A percentile compares a stretch with the other conserved stretches of the same genome.
Evolutionary conservation across 2,888 invertebrate species (phyloP).

Genomic region (Noctuana brunneofusca): DNA sequence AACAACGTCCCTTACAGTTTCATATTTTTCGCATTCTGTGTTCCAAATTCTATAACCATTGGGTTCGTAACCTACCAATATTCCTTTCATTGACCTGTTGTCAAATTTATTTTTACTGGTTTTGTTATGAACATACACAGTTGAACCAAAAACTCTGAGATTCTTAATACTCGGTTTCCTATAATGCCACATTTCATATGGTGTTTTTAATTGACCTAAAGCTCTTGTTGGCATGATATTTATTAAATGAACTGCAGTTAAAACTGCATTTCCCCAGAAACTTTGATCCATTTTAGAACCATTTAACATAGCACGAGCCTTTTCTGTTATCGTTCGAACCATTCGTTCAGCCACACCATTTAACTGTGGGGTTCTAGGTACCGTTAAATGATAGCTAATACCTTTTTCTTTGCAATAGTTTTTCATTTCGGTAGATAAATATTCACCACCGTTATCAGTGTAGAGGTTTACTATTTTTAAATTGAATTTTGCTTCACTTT

Average conservation of each 20-base stretch:
- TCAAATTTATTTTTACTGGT: constrained; percentile 48
- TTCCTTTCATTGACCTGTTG: constrained; percentile 52
- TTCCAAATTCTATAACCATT: constrained; percentile 55
- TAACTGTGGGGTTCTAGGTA: constrained; percentile 34
- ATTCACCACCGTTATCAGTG: constrained; percentile 51
- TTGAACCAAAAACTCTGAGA: too few relatives aligned
- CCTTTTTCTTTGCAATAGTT: constrained; percentile 39
- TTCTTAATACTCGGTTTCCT: too few relatives aligned
- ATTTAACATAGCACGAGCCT: constrained; percentile 1
- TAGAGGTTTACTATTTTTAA: constrained; percentile 47
- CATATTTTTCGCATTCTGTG: constrained; percentile 45
- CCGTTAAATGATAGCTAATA: constrained; percentile 45
- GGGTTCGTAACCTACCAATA: constrained; percentile 49
- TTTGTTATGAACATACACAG: constrained; percentile 50
- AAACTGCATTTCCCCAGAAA: constrained; percentile 7
- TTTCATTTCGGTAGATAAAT: constrained; percentile 48
- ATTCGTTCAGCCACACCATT: constrained; percentile 8
- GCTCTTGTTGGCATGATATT: constrained; percentile 33
- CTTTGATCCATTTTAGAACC: not conserved
- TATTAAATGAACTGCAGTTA: constrained; percentile 7
- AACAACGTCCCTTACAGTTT: constrained; percentile 49
- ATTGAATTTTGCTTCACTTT: constrained; percentile 44
- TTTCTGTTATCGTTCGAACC: constrained; percentile 4
- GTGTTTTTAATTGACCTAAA: constrained; percentile 45
- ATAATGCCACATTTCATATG: constrained; percentile 57